phyloP scores from a whole-genome alignment of 2,113 vertebrate genomes.

The Ellobius talpinus region DNA sequence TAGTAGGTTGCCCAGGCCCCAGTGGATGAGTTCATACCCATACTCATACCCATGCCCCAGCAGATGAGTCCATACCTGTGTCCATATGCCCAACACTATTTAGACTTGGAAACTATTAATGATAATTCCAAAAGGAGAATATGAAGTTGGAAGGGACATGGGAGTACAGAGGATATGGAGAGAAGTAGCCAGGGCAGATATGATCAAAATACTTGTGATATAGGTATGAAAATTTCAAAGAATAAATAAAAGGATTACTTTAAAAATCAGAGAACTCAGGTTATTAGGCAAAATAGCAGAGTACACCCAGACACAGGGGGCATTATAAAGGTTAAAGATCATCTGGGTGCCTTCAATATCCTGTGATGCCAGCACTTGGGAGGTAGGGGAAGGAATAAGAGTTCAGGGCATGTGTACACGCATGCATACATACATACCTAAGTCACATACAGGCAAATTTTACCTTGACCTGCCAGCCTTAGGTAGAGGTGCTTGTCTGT shows the following conservation, averaged over 20 bases:
- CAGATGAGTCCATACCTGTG: accelerated
- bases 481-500: background rate
- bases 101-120: background rate
- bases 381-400: background rate
- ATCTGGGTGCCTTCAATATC: background rate
- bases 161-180: accelerated
- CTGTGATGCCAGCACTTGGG: background rate
- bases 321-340: background rate
- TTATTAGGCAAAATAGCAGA: background rate
- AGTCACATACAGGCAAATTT: constrained; percentile 14
- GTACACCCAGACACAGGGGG: background rate
- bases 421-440: background rate
- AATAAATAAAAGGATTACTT: background rate
- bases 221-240: background rate
- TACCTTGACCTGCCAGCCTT: background rate
- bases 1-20: background rate
- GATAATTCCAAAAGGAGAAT: background rate
- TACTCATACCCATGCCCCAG: too few relatives aligned
- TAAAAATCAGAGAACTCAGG: background rate
- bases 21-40: background rate
- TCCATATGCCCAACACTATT: too few relatives aligned
- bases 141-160: too few relatives aligned
- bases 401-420: background rate
- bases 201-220: background rate
- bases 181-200: too few relatives aligned